Evolutionary conservation across 2,797 vertebrate genomes (phyloP).

Genomic region (Anguilla pacifica): DNA sequence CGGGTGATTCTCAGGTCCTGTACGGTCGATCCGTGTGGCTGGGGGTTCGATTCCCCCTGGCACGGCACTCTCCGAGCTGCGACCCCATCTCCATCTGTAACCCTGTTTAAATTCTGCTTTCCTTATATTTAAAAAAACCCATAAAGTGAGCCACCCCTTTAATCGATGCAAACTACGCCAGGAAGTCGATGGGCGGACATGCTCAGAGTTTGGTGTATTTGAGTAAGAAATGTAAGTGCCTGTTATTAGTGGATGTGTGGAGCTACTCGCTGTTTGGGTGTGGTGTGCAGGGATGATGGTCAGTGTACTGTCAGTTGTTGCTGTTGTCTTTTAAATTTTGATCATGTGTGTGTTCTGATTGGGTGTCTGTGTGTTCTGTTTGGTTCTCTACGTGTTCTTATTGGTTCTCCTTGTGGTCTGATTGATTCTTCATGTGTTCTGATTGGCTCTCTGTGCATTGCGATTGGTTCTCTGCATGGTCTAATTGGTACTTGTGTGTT

Average conservation of each 20-base stretch:
- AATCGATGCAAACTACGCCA: neutral
- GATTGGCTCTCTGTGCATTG: neutral
- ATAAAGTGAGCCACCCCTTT: neutral
- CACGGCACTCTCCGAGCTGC: too few species aligned
- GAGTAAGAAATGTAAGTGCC: neutral
- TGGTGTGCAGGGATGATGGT: neutral
- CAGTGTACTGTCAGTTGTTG: neutral
- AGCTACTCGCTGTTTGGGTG: neutral
- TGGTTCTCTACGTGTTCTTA: slow-evolving; percentile 63
- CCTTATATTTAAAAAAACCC: neutral
- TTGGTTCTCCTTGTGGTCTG: neutral
- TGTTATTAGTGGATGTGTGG: neutral
- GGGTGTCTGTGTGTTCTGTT: slow-evolving; percentile 63
- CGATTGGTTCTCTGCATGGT: neutral
- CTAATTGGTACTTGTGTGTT: neutral
- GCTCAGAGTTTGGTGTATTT: neutral
- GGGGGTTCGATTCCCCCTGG: too few species aligned
- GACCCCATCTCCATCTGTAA: too few species aligned
- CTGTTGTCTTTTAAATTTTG: neutral
- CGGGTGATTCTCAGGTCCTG: too few species aligned
- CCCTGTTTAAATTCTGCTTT: neutral
- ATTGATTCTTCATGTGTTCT: neutral
- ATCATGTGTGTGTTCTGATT: slow-evolving; percentile 36
- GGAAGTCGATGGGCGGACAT: too few species aligned
- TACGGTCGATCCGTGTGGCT: too few species aligned